Conservation (phyloP, 2,113 vertebrate species). For the Mormyrus iriodes region DNA sequence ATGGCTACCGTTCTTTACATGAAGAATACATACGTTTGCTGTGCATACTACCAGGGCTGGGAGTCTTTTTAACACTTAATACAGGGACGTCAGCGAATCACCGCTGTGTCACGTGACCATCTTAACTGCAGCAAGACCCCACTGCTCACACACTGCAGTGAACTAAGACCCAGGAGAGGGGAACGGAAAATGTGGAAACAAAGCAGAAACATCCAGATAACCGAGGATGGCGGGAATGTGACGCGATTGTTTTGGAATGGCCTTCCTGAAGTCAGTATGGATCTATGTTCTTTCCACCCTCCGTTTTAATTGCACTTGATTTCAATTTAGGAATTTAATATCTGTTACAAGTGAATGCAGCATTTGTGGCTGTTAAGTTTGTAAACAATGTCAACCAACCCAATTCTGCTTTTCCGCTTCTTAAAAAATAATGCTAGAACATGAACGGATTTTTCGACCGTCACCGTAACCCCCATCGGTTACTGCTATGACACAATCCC, state of each 20-base stretch:
- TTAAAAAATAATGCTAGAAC: conserved; percentile 29
- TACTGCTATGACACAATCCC: not conserved
- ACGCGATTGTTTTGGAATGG: conserved; percentile 48
- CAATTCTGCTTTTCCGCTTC: conserved; percentile 52
- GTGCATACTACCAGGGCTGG: not conserved
- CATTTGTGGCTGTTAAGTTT: conserved; percentile 59
- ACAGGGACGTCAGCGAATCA: not conserved
- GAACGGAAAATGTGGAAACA: not conserved
- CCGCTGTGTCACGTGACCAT: not conserved
- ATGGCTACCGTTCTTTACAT: conserved; percentile 13
- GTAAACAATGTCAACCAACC: conserved; percentile 62
- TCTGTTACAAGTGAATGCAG: conserved; percentile 54
- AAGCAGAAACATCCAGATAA: conserved; percentile 10
- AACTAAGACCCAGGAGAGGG: not conserved
- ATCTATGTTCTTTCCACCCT: conserved; percentile 15
- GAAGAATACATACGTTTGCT: conserved; percentile 9
- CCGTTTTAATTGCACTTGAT: conserved; percentile 69
- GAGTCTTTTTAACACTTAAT: not conserved
- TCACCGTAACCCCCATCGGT: not conserved
- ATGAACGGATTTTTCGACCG: conserved; percentile 19
- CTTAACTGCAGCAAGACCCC: not conserved
- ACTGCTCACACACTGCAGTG: not conserved
- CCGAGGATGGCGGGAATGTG: conserved; percentile 53
- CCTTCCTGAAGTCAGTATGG: conserved; percentile 34
- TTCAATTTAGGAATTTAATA: conserved; percentile 42